Percentiles rank a stretch among this genome's conserved stretches.
phyloP scores from a whole-genome alignment of 2,888 invertebrate species.

The Fabriciana adippe region DNA sequence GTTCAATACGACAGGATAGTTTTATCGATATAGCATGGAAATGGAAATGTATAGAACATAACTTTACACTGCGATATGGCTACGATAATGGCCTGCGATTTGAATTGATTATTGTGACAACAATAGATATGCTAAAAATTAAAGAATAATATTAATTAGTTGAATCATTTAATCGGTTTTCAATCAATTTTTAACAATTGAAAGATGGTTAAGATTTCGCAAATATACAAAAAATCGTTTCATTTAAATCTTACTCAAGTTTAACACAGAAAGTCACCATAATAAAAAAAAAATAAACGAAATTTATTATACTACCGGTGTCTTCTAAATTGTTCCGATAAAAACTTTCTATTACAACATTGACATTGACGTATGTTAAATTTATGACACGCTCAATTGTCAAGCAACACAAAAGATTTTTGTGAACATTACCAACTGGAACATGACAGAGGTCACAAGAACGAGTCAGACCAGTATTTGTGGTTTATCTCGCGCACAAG shows the following conservation, averaged over 20 bases:
- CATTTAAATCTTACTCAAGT: too few relatives aligned
- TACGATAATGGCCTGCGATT: background rate
- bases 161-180: background rate
- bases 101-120: too few relatives aligned
- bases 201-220: too few relatives aligned
- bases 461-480: slow-evolving; percentile 63
- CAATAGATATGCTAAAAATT: too few relatives aligned
- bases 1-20: slow-evolving; percentile 45
- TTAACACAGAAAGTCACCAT: too few relatives aligned
- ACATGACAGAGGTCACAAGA: slow-evolving; percentile 62
- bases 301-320: background rate
- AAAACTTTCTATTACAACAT: slow-evolving; percentile 51
- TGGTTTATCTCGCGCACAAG: slow-evolving; percentile 56
- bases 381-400: slow-evolving; percentile 51
- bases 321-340: slow-evolving; percentile 13
- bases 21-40: slow-evolving; percentile 29
- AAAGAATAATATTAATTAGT: too few relatives aligned
- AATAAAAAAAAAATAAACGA: too few relatives aligned
- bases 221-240: too few relatives aligned
- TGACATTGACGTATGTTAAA: slow-evolving; percentile 54
- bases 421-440: slow-evolving; percentile 56
- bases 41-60: slow-evolving; percentile 23
- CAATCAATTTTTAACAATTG: background rate
- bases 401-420: slow-evolving; percentile 56
- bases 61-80: slow-evolving; percentile 26